Conservation (phyloP, 2,113 vertebrate genomes). For the Myiagra hebetior region DNA sequence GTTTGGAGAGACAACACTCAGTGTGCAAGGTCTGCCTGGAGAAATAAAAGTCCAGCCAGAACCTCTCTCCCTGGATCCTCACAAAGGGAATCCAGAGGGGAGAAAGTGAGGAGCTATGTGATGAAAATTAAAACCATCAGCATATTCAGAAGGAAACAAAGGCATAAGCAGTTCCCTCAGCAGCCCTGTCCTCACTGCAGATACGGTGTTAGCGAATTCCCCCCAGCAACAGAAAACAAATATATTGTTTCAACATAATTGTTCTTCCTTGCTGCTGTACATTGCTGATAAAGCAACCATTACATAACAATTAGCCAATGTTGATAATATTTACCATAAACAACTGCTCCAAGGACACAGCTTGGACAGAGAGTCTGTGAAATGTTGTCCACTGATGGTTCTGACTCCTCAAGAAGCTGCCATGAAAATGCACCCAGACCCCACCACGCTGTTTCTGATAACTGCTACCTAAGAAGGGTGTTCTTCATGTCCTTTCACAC, state of each 20-base stretch:
- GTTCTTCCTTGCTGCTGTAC: background rate
- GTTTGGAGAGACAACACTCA: slow-evolving; percentile 40
- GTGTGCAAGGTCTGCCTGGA: background rate
- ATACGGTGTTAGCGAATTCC: background rate
- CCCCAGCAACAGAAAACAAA: background rate
- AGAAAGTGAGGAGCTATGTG: slow-evolving; percentile 25
- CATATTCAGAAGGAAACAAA: slow-evolving; percentile 3
- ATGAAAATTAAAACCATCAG: background rate
- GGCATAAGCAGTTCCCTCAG: background rate
- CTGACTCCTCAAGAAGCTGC: background rate
- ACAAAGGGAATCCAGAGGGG: background rate
- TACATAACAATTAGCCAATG: background rate
- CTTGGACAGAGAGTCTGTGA: background rate
- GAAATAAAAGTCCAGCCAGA: slow-evolving; percentile 7
- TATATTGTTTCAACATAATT: background rate
- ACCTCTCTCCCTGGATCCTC: background rate
- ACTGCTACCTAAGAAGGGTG: background rate
- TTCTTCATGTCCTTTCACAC: background rate
- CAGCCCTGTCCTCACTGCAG: background rate
- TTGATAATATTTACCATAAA: background rate
- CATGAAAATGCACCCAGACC: background rate
- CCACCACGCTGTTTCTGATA: background rate
- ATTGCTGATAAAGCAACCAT: background rate
- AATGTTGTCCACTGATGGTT: background rate
- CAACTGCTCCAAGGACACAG: background rate